Base-by-base conservation (phyloP, 2,888 invertebrate species). In the Tachina grossa region DNA sequence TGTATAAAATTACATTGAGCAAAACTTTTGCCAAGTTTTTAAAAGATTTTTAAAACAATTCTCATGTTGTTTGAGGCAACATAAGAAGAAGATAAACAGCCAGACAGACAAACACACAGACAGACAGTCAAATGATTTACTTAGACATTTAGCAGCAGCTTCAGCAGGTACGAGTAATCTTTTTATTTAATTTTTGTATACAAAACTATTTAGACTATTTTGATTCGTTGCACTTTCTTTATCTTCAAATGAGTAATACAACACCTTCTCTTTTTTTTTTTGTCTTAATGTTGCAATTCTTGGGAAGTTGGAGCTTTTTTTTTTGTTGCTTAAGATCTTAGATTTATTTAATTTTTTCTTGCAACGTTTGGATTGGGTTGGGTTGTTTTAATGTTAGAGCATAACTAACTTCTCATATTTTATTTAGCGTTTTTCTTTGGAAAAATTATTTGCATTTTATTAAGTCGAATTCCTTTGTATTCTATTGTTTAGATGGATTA, bases 161-260 rank as follows among this genome's bases (percentile, higher is more conserved):
- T 79, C 69, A 79, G 78, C 69, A 79, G 78, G 78, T 78, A 61
- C 31, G 31, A 31, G 6, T 6, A 31, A 31, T 16, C 31, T 39
- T 65, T n/a, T 14, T 16, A 71, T 57, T 71, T 47, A 59, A 69
- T 63, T 57, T 45, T 55, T 1, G 8, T n/a, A 59, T 9, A 8
- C 47, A 39, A 55, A 71, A 47, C 19, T 57, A 39, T 77, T 77
- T 41, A 22, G 68, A 59, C 69, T 69, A 59, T 78, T 78, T 78
- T 61, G 69, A 69, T 78, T 69, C 68, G 78, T 78, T 78, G 78
- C 78, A 78, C 51, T 78, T 68, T 69, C 68, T 51, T 78, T 43
- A 59, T 72, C 72, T 47, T 9, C 5, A 49, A 72, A 59, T 59
- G 39, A 4, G 57, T 31, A 72, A 72, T 59, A 49, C 16, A 59